Evolutionary conservation across 2,888 invertebrate genomes (phyloP), one percentile per base, ranked within the genome.

Genomic region (Clivina fossor): DNA sequence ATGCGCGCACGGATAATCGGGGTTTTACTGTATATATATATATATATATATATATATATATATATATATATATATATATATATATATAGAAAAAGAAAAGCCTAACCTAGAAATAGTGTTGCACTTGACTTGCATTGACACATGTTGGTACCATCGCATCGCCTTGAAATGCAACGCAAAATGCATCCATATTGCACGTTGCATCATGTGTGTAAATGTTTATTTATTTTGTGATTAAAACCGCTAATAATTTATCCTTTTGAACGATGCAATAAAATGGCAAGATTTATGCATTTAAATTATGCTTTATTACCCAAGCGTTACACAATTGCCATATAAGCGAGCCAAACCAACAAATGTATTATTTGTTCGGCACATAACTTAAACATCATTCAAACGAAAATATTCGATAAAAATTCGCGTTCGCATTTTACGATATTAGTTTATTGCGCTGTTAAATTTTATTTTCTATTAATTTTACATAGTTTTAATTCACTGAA

Each of bases 241-340:
- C 51, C 43, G 33, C 51, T 44, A 53, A 53, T 53, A 53, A 53
- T 53, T 44, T 43, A 44, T 53, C 44, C 26, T 53, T 47, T n/a
- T 44, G 28, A 16, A 44, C 11, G 9, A 32, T 35, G 53, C 44
- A 44, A 53, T 53, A 53, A 53, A 53, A 8, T 41, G 19, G 24
- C 35, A 35, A 33, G 26, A 53, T 53, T 53, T 53, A 53, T 43
- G 53, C 53, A 53, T 41, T 53, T 53, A 53, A 53, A 18, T 53
- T 51, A 51, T 53, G 37, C 15, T 37, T 43, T 53, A 44, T 44
- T 40, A 44, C 13, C 28, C 26, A n/a, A n/a, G n/a, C 44, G 35
- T 44, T 53, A 43, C 24, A 43, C 41, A 50, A 50, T 24, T 26
- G 41, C 19, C 20, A n/a, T n/a, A n/a, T n/a, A n/a, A n/a, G n/a